These are phyloP conservation scores for Adoxophyes honmai DNA, from an alignment of 1,140 invertebrate genomes.

Conservation along the genomic window DNA sequence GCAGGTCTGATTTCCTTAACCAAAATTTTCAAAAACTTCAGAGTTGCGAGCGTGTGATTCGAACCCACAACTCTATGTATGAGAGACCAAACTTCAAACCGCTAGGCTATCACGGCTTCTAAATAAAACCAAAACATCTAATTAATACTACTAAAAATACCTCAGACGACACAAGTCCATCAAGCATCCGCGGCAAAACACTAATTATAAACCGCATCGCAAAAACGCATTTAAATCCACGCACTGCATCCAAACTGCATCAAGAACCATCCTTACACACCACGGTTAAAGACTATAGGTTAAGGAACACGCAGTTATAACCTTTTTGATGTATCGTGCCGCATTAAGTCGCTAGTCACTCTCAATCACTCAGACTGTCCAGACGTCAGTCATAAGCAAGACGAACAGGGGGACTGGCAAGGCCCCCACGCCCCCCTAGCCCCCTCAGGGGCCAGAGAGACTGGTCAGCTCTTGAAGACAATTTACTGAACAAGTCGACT, in stretches of 20 bases:
- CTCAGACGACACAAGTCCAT: constrained; percentile 22
- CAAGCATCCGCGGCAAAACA: constrained; percentile 24
- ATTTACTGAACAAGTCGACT: constrained; percentile 59
- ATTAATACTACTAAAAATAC: too few species aligned
- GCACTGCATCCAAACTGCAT: constrained; percentile 20
- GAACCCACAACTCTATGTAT: too few species aligned
- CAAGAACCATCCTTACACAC: constrained; percentile 28
- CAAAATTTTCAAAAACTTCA: too few species aligned
- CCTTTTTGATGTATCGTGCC: constrained; percentile 42
- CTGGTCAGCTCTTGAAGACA: constrained; percentile 73
- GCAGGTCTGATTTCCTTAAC: too few species aligned
- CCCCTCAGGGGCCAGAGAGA: constrained; percentile 41
- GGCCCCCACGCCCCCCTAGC: constrained; percentile 38
- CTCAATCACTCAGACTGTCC: constrained; percentile 76
- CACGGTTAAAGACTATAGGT: constrained; percentile 29
- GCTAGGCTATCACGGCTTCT: too few species aligned
- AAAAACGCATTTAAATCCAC: constrained; percentile 54
- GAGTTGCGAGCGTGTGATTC: too few species aligned
- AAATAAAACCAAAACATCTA: too few species aligned
- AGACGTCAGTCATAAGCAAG: constrained; percentile 75
- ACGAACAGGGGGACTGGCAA: constrained; percentile 61
- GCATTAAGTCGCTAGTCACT: constrained; percentile 75
- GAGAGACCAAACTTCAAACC: too few species aligned
- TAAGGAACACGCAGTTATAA: constrained; percentile 32
- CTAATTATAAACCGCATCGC: constrained; percentile 48